Evolutionary conservation across 2,888 invertebrate species (phyloP).

Genomic region (Resseliella maxima): DNA sequence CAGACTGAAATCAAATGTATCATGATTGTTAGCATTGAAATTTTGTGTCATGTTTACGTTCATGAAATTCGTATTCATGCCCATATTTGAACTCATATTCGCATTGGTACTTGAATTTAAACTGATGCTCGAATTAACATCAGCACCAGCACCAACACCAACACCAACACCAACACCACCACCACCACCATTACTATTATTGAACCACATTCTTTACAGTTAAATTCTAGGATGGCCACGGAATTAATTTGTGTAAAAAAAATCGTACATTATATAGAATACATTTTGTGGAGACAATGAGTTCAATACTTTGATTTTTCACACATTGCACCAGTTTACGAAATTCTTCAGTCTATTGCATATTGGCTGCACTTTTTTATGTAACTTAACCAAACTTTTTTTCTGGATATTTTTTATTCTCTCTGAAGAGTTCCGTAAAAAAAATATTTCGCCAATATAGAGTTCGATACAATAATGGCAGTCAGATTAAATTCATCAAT

Average conservation of each 20-base stretch:
- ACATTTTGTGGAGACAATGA: neutral
- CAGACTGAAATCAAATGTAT: constrained; percentile 60
- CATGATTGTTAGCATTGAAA: constrained; percentile 52
- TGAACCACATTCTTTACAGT: constrained; percentile 6
- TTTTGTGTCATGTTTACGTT: constrained; percentile 6
- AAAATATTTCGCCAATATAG: neutral
- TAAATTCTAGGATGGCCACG: neutral
- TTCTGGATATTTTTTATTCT: neutral
- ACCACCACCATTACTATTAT: neutral
- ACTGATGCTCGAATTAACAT: neutral
- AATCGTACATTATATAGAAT: neutral
- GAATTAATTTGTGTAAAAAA: neutral
- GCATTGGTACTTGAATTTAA: neutral
- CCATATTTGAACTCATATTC: neutral
- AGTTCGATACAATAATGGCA: neutral
- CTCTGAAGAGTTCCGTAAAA: neutral
- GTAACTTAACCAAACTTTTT: constrained; percentile 52
- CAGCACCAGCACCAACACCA: neutral
- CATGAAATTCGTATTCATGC: constrained; percentile 25
- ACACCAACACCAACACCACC: neutral
- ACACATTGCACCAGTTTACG: neutral
- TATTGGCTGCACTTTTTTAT: neutral
- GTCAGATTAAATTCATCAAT: neutral
- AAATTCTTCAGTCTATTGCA: neutral
- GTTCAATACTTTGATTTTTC: neutral